Base-by-base conservation (phyloP, 2,797 vertebrate genomes). In the Brachyrhaphis roseni region DNA sequence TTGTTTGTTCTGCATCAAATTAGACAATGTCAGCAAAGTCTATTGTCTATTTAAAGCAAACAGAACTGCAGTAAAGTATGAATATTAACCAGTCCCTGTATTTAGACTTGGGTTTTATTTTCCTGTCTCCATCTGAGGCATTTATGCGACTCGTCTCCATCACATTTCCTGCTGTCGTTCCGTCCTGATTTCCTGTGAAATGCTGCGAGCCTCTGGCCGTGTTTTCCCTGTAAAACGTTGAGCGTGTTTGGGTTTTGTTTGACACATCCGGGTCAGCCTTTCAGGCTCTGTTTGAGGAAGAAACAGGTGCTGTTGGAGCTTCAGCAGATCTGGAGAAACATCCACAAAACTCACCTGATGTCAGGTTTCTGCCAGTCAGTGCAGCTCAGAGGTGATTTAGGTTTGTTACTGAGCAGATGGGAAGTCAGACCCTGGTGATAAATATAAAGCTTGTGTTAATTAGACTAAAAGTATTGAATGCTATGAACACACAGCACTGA, bases 241-340 rank as follows among this genome's bases (percentile, higher is more conserved):
- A 71, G 34, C 77, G 41, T 78, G 64, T 68, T 81, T 46, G n/a
- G 31, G 20, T 74, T 77, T 31, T 39, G 36, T 78, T 78, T 80
- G 89, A 89, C 87, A 85, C 77, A 85, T 86, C 89, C 84, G 78
- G 89, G 89, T 87, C 86, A 84, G 51, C 55, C 74, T 76, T n/a
- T 84, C 79, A 62, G 76, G 80, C 64, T 77, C 75, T 0, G 74
- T 31, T 78, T 68, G 76, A 47, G 10, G 87, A 84, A 26, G 23
- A 75, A 83, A 82, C 84, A 86, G 84, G 82, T 85, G 80, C 79
- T 18, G 18, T 51, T 20, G 41, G 70, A 79, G 78, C 82, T 31
- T 62, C 72, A 34, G 77, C 34, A 26, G 74, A 75, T 62, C 43
- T 34, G 15, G 64, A 49, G 34, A 51, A 81, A 79, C 28, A 70